Base-by-base conservation (phyloP, 2,797 vertebrate genomes). In the Serranus cabrilla region DNA sequence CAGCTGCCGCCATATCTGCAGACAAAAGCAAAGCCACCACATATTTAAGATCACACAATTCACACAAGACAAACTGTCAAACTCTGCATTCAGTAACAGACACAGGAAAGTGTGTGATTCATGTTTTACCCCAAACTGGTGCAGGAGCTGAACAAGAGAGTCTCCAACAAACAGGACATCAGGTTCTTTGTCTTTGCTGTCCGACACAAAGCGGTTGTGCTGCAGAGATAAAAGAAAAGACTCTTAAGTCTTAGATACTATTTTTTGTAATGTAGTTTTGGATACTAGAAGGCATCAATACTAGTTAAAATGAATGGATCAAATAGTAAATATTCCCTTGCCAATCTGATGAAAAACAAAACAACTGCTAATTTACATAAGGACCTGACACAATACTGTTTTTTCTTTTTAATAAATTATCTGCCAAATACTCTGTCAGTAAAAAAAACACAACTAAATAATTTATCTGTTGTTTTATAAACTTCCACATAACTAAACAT, bases 151-250 rank as follows among this genome's bases (percentile, higher is more conserved):
- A 62, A 98, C 80, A 50, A 97, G 93, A 27, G 96, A 97, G 78
- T 98, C 97, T 58, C 97, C 97, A 34, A 98, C 95, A 91, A 98
- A 98, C 54, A 98, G 93, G 8, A 98, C 96, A 74, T 98, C 97
- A 0, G 97, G 97, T 78, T 98, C 97, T 87, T 97, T 98, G 82
- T 96, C 97, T 90, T 97, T 98, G 88, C 96, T 97, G 90, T 97
- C 96, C 0, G 95, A 94, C 68, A 98, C 96, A 73, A 96, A 98
- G 50, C 96, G 96, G 82, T 97, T 95, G 91, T 98, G 97, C 97
- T 98, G 66, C 4, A 83, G 13, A 68, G 21, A 60, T 73, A 72
- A 74, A 31, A 0, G 4, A 21, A 61, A 18, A 43, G 7, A 57
- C 11, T 7, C 16, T 31, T 31, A 6, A 67, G 5, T 27, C 0